Evolutionary conservation across 2,113 vertebrate species (phyloP), one percentile per base, ranked within the genome.

Genomic region (Alligator mississippiensis): DNA sequence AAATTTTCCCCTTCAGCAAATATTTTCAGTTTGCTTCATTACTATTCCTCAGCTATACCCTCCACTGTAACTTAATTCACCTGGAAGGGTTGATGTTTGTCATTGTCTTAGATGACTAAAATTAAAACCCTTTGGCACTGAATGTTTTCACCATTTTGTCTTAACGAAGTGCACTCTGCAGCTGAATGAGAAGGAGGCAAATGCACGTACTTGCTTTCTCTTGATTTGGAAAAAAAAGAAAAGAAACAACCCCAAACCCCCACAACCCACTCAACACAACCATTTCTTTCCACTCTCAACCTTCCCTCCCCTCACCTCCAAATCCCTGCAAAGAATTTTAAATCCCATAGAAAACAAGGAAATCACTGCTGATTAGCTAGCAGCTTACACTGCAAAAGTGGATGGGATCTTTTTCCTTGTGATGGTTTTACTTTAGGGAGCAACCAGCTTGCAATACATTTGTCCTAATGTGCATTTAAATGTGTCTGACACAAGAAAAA

Each of bases 1-100:
- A 47, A 84, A 0, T 77, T 87, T 85, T 86, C 4, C 34, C 78
- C 82, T 84, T 18, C 80, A 90, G 90, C 82, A 94, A 80, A 75
- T 93, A 77, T 93, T 92, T 93, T 87, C 77, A 94, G 25, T 90
- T 93, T 89, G 24, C 27, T 82, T 89, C 80, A 87, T 91, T 66
- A 13, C 85, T 93, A 75, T 90, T 93, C n/a, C 55, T 79, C 76
- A 21, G 79, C 74, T 77, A 84, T 28, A 68, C 59, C 68, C 66
- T 88, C n/a, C 77, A 61, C 93, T 91, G 58, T 28, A 89, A 34
- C 82, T 68, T 58, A 77, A 72, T 82, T 89, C 80, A 84, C 3
- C 2, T 0, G 2, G 70, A 87, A 85, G 11, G 59, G 68, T 89
- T 93, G 80, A 62, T 68, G 77, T 47, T 85, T 0, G 0, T 85